Conservation (phyloP, 1,140 invertebrate genomes). For the Coptotermes formosanus region DNA sequence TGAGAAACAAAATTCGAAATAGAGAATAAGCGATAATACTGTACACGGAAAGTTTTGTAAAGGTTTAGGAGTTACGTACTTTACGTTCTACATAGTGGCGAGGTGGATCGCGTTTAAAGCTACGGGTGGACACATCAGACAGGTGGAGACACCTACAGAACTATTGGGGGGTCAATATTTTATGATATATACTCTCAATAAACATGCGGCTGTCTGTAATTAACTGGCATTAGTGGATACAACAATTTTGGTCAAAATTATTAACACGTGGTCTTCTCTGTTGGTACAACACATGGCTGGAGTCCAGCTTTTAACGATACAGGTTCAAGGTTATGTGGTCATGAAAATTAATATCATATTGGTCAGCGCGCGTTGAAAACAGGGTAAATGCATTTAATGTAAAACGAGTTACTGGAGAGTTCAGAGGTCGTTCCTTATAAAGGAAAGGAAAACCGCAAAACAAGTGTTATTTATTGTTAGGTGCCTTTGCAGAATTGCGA, state of each 20-base stretch:
- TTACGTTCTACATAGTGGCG: background rate
- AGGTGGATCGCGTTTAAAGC: background rate
- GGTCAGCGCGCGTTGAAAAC: no score
- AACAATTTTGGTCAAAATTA: background rate
- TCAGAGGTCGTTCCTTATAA: no score
- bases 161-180: no score
- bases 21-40: background rate
- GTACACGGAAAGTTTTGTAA: background rate
- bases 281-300: background rate
- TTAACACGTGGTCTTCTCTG: background rate
- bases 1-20: background rate
- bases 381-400: no score
- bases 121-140: no score
- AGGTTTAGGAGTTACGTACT: background rate
- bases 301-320: background rate
- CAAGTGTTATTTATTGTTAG: no score
- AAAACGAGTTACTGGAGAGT: no score
- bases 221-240: background rate
- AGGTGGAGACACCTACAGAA: no score
- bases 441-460: no score
- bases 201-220: background rate
- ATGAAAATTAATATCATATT: no score
- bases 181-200: background rate
- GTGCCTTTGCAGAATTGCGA: no score
- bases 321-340: background rate